phyloP scores from a whole-genome alignment of 2,113 vertebrate species.

The Lathamus discolor region DNA sequence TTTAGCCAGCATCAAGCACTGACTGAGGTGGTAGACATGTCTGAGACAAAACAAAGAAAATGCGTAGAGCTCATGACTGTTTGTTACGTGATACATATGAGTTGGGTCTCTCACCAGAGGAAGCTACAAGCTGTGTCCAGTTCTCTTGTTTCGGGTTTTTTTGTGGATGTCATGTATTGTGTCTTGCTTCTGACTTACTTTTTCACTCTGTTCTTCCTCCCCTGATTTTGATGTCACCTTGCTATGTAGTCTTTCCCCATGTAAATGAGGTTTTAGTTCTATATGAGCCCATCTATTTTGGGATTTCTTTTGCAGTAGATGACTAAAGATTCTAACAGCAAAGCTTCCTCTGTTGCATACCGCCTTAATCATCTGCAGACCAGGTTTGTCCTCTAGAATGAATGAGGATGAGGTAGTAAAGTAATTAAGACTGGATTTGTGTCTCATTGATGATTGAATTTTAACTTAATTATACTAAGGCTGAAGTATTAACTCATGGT shows the following conservation, averaged over 20 bases:
- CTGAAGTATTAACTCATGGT: neutral
- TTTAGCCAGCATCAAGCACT: neutral
- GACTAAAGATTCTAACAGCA: neutral
- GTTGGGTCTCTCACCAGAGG: neutral
- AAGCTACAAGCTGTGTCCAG: neutral
- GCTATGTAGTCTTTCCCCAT: neutral
- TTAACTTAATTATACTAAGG: neutral
- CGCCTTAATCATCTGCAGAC: neutral
- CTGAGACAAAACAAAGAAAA: neutral
- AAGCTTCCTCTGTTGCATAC: neutral
- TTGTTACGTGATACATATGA: rapidly evolving
- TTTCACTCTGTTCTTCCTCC: neutral
- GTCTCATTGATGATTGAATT: constrained; percentile 17
- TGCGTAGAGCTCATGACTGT: neutral
- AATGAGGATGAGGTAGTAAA: constrained; percentile 3
- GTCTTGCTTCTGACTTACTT: neutral
- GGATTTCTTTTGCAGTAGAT: neutral
- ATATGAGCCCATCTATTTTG: neutral
- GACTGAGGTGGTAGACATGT: neutral
- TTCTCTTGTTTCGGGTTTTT: neutral
- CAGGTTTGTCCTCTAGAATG: constrained; percentile 12
- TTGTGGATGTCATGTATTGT: neutral
- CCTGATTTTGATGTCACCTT: neutral
- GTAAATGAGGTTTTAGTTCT: neutral
- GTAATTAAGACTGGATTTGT: constrained; percentile 47